Base-by-base conservation (phyloP, 2,797 vertebrate species). In the Varecia variegata region DNA sequence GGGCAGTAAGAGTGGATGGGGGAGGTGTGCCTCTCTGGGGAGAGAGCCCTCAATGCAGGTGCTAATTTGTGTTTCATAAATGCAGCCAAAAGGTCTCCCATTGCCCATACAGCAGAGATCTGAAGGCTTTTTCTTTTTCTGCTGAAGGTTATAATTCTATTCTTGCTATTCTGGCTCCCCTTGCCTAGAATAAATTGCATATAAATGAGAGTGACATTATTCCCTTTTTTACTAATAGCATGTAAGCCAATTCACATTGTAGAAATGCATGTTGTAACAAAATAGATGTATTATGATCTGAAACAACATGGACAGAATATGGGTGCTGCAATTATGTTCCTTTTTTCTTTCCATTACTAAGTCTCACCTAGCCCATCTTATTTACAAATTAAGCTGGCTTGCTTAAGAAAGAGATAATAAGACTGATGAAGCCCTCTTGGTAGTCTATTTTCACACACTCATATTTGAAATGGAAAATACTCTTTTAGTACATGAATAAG, bases 381-480 rank as follows among this genome's bases (percentile, higher is more conserved):
- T 94, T 95, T 94, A 86, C 70, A 90, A 82, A 68, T 88, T 62
- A 79, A 90, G 86, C 67, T 86, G 90, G 5, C 71, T 93, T 96
- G 73, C 54, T 92, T 95, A 83, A 79, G 68, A 85, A 74, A 97
- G 56, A 56, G 12, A 74, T 68, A 82, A 50, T 84, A 62, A 94
- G 73, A 52, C 45, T 43, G 47, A 76, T 94, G 40, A 94, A 38
- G 76, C 90, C 68, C 79, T 90, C 35, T 58, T 94, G 83, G 56
- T 62, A 95, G 81, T 94, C 68, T 90, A n/a, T 95, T 95, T 96
- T 79, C 71, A 97, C 58, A 84, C 58, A 74, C 45, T 90, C 45
- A 67, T 84, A 89, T 70, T 93, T 90, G 76, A 87, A 90, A 94
- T 96, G 92, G 96, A 96, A 96, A 92, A 88, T 95, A 52, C 79